Percentiles rank a stretch among this genome's conserved stretches.
Evolutionary conservation across 2,888 invertebrate species (phyloP).

Genomic region (Pseudococcus viburni): DNA sequence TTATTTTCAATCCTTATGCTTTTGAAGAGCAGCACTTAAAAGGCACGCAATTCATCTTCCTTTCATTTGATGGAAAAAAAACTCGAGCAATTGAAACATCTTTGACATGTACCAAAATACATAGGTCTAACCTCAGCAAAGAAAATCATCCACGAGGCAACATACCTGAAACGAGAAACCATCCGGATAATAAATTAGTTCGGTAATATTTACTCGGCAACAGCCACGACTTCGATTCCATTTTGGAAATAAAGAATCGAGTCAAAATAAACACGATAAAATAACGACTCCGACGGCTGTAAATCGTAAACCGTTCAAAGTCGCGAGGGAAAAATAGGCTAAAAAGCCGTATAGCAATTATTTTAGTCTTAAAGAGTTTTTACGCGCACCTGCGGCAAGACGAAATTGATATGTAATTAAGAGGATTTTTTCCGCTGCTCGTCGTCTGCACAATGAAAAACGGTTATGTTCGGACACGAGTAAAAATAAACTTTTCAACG

Average conservation of each 20-base stretch:
- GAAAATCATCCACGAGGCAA: background rate
- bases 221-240: too few relatives aligned
- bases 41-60: background rate
- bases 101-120: background rate
- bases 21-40: background rate
- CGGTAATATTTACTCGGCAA: background rate
- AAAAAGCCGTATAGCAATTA: conserved; percentile 20
- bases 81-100: background rate
- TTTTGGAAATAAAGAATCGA: too few relatives aligned
- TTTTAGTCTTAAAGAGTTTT: conserved; percentile 34
- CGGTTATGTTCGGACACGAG: conserved; percentile 38
- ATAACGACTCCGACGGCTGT: background rate
- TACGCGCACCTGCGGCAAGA: conserved; percentile 38
- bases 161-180: background rate
- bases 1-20: conserved; percentile 4
- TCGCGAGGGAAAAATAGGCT: background rate
- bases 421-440: background rate
- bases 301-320: background rate
- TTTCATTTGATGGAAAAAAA: background rate
- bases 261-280: background rate
- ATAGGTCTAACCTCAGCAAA: background rate
- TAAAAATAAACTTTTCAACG: conserved; percentile 40
- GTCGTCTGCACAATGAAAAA: background rate
- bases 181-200: background rate
- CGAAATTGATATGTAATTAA: conserved; percentile 52